phyloP scores from a whole-genome alignment of 1,140 invertebrate genomes.

The Bombus sylvicola region DNA sequence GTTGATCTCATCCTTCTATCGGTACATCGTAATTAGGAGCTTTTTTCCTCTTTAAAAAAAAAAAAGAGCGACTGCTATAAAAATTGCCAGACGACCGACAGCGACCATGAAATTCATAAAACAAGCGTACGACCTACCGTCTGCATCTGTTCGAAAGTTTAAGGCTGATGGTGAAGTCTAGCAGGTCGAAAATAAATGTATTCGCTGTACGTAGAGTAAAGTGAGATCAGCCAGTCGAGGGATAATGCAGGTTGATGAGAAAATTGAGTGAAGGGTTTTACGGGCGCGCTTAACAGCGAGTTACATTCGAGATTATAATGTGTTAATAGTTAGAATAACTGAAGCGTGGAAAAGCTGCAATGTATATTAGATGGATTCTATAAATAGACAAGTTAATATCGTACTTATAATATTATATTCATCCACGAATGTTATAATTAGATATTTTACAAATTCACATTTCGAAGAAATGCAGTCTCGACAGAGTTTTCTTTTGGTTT shows the following conservation, averaged over 20 bases:
- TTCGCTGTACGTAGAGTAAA: not conserved
- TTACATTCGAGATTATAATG: slow-evolving; percentile 46
- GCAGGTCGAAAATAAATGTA: slow-evolving; percentile 26
- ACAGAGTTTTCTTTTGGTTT: no score
- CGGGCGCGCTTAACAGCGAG: slow-evolving; percentile 20
- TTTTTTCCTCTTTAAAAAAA: not conserved
- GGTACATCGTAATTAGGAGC: not conserved
- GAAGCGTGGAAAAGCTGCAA: not conserved
- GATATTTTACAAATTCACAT: no score
- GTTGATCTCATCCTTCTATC: not conserved
- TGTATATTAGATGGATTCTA: not conserved
- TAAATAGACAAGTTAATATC: not conserved
- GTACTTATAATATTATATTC: not conserved
- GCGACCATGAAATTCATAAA: slow-evolving; percentile 8
- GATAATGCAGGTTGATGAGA: slow-evolving; percentile 45
- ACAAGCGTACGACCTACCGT: not conserved
- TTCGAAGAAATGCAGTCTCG: no score
- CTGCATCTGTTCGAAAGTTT: not conserved
- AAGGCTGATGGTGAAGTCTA: slow-evolving; percentile 4
- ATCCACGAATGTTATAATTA: no score
- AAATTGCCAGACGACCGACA: not conserved
- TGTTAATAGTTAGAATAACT: slow-evolving; percentile 35
- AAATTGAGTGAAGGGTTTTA: slow-evolving; percentile 46
- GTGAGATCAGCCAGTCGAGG: slow-evolving; percentile 8
- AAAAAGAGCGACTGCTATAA: not conserved